Percentiles rank a stretch among this genome's conserved stretches.
phyloP scores from a whole-genome alignment of 2,113 vertebrate species.

The Limanda limanda region DNA sequence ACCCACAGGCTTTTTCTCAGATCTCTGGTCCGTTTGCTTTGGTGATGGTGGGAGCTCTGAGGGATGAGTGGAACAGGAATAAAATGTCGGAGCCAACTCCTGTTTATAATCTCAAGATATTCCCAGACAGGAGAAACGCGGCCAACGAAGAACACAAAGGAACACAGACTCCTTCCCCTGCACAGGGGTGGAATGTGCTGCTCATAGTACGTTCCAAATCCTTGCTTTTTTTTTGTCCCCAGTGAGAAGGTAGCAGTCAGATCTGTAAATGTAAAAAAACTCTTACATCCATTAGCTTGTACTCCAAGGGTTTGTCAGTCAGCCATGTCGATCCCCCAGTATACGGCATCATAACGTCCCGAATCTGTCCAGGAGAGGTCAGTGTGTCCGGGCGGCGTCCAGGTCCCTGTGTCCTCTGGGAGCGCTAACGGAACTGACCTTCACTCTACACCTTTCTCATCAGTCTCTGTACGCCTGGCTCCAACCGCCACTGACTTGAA shows the following conservation, averaged over 20 bases:
- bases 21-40: conserved; percentile 50
- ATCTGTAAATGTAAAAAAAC: conserved; percentile 36
- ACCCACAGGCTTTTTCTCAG: conserved; percentile 32
- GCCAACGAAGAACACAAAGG: conserved; percentile 55
- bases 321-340: conserved; percentile 32
- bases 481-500: conserved; percentile 61
- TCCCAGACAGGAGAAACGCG: conserved; percentile 61
- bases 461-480: conserved; percentile 51
- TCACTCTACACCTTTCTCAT: conserved; percentile 61
- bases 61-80: conserved; percentile 52
- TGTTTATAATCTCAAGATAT: conserved; percentile 71
- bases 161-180: conserved; percentile 39
- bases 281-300: conserved; percentile 55
- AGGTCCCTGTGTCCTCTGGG: conserved; percentile 57
- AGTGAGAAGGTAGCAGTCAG: conserved; percentile 21
- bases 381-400: conserved; percentile 50
- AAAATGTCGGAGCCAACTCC: conserved; percentile 61
- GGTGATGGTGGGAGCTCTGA: conserved; percentile 39
- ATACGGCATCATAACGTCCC: conserved; percentile 48
- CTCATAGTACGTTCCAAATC: conserved; percentile 47
- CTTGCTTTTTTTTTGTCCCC: conserved; percentile 24
- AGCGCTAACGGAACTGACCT: conserved; percentile 70
- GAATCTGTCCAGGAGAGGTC: conserved; percentile 52
- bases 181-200: conserved; percentile 41
- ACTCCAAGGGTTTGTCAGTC: conserved; percentile 52